These are phyloP conservation scores for Trypoxylon attenuatum DNA, from an alignment of 2,888 invertebrate species.

Conservation along the genomic window DNA sequence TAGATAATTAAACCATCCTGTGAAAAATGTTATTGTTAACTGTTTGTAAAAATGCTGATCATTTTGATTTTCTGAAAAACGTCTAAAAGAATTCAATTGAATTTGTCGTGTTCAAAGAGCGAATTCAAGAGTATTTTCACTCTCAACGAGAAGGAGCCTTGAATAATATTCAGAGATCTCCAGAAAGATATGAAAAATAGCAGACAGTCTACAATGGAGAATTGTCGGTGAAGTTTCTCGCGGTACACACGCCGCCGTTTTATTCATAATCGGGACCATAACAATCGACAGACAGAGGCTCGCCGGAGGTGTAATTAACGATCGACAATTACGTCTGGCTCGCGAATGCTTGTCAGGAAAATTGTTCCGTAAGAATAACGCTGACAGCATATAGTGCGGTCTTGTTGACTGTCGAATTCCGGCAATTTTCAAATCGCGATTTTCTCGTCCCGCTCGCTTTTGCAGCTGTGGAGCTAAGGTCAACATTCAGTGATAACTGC, in stretches of 20 bases:
- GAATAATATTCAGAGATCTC: constrained; percentile 33
- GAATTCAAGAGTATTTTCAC: too few species aligned
- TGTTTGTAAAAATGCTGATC: too few species aligned
- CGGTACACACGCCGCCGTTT: constrained; percentile 1
- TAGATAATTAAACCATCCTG: too few species aligned
- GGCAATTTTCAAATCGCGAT: too few species aligned
- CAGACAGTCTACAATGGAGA: constrained; percentile 14
- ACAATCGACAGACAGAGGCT: not conserved
- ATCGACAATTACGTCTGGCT: not conserved
- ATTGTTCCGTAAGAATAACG: not conserved
- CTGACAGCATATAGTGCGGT: not conserved
- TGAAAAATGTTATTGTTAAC: too few species aligned
- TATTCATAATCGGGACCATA: constrained; percentile 22
- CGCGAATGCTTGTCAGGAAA: too few species aligned
- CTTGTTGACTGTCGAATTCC: not conserved
- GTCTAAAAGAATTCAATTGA: too few species aligned
- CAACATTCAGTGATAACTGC: too few species aligned
- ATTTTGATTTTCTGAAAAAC: constrained; percentile 6
- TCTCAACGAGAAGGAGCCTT: constrained; percentile 35
- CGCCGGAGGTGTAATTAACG: not conserved
- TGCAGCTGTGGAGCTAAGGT: too few species aligned
- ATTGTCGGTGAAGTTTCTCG: constrained; percentile 21
- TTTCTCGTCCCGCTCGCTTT: too few species aligned
- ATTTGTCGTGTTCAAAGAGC: too few species aligned
- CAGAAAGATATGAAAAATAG: constrained; percentile 28